phyloP scores from a whole-genome alignment of 2,113 vertebrate species.

The Sardina pilchardus region DNA sequence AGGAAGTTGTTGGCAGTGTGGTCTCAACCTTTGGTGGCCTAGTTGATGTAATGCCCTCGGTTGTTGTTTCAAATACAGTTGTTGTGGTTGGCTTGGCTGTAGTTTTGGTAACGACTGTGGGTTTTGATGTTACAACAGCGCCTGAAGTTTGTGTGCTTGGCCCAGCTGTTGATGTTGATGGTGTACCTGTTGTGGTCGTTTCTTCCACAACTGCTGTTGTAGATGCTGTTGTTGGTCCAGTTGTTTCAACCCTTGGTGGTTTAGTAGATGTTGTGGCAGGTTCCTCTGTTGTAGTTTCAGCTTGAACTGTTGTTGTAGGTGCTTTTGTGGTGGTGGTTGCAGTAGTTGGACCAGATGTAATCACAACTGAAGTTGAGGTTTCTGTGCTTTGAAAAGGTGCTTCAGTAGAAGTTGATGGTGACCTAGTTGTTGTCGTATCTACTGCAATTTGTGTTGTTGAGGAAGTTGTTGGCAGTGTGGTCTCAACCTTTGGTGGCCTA shows the following conservation, averaged over 20 bases:
- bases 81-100: no score
- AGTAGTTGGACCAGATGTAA: background rate
- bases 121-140: conserved; percentile 38
- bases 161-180: background rate
- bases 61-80: conserved; percentile 7
- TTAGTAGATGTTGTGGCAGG: background rate
- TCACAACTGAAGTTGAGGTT: background rate
- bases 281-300: conserved; percentile 19
- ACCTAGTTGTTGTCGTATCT: background rate
- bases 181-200: background rate
- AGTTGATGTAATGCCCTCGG: background rate
- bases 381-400: background rate
- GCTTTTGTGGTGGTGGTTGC: background rate
- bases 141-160: no score
- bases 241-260: conserved; percentile 1
- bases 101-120: no score
- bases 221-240: background rate
- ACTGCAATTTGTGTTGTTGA: background rate
- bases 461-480: background rate
- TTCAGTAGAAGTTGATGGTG: background rate
- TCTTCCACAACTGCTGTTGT: background rate
- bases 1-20: background rate
- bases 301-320: background rate
- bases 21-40: conserved; percentile 21
- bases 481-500: background rate